phyloP scores from a whole-genome alignment of 35 echinoderm and acorn worm species.

The Holothuria glaberrima region DNA sequence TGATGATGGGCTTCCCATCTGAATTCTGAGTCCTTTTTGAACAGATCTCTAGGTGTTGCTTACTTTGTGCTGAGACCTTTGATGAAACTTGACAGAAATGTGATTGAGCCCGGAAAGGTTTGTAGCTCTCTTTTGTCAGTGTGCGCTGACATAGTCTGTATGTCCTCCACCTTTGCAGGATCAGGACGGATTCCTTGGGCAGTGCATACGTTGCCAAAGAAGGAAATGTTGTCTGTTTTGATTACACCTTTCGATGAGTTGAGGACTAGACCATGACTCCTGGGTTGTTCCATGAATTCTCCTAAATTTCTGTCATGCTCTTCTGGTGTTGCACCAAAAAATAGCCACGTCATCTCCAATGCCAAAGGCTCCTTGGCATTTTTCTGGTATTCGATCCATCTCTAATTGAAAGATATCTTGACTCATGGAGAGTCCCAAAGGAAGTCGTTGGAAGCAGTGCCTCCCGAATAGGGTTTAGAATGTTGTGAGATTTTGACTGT shows the following conservation, averaged over 20 bases:
- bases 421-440: conserved; percentile 62
- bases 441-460: conserved; percentile 59
- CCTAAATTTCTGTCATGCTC: no score
- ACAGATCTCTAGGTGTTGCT: conserved; percentile 18
- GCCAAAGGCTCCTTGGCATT: conserved; percentile 28
- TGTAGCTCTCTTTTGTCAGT: not conserved
- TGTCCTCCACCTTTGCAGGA: conserved; percentile 16
- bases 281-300: no score
- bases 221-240: conserved; percentile 49
- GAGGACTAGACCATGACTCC: conserved; percentile 20
- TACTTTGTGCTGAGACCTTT: conserved; percentile 8
- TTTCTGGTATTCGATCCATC: conserved; percentile 60
- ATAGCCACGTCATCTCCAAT: no score
- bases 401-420: conserved; percentile 70
- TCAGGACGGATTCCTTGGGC: conserved; percentile 35
- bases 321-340: no score
- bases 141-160: not conserved
- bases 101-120: conserved; percentile 29
- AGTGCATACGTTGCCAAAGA: conserved; percentile 37
- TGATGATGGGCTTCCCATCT: conserved; percentile 48
- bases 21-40: conserved; percentile 20
- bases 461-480: conserved; percentile 64
- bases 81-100: conserved; percentile 44
- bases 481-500: conserved; percentile 62
- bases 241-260: conserved; percentile 74